Evolutionary conservation across 1,140 invertebrate genomes (phyloP).

Genomic region (Drosophila paulistorum): DNA sequence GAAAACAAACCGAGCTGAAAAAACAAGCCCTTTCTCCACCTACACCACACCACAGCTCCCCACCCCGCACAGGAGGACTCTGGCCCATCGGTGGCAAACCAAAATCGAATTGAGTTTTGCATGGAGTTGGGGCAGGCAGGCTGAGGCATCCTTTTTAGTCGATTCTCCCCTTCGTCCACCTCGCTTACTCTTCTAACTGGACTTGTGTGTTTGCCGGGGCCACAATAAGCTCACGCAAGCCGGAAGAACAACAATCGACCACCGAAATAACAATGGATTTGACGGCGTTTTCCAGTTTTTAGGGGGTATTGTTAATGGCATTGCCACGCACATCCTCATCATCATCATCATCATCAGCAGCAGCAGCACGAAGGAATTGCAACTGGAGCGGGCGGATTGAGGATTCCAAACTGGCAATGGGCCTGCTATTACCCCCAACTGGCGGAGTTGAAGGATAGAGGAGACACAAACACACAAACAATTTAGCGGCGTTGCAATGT

Average conservation of each 20-base stretch:
- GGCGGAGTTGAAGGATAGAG: neutral
- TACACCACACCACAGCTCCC: slow-evolving; percentile 8
- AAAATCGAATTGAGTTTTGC: slow-evolving; percentile 75
- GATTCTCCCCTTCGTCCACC: neutral
- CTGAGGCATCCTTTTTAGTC: slow-evolving; percentile 25
- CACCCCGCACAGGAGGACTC: neutral
- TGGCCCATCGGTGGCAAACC: slow-evolving; percentile 15
- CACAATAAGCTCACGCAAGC: slow-evolving; percentile 76
- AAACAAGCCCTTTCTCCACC: slow-evolving; percentile 57
- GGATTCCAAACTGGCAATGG: neutral
- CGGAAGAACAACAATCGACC: slow-evolving; percentile 80
- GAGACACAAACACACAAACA: slow-evolving; percentile 53
- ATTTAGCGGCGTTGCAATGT: slow-evolving; percentile 76
- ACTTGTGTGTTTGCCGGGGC: slow-evolving; percentile 62
- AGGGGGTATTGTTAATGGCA: slow-evolving; percentile 78
- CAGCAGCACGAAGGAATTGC: neutral
- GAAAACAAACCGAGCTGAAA: slow-evolving; percentile 79
- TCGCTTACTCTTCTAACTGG: slow-evolving; percentile 14
- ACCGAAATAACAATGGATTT: slow-evolving; percentile 80
- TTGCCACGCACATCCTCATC: slow-evolving; percentile 46
- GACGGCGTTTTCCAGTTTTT: slow-evolving; percentile 73
- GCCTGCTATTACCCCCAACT: neutral
- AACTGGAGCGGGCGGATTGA: neutral
- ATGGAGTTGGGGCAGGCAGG: slow-evolving; percentile 28
- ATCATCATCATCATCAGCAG: slow-evolving; percentile 7